Base-by-base conservation (phyloP, 2,888 invertebrate genomes). In the Scaptomyza caliginosa region DNA sequence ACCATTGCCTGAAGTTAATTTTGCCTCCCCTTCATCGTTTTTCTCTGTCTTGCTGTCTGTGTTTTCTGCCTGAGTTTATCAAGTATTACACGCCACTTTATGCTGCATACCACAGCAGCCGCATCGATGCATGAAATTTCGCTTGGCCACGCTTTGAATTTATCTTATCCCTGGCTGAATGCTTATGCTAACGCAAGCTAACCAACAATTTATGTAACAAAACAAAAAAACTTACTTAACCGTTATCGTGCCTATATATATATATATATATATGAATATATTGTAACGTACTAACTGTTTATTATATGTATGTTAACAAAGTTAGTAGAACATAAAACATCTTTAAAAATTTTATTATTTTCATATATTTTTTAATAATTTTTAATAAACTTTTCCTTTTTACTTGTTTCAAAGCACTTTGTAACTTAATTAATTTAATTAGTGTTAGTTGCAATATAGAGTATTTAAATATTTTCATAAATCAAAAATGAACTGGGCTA, bases 51-150 rank as follows among this genome's bases (percentile, higher is more conserved):
- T 11, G 3, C 4, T 10, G 11, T 30, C 34, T 34, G 16, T 34
- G 34, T 16, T 8, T 34, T 16, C 50, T 54, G 75, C 59, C 52
- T 10, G 71, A 77, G 76, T 71, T 78, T 76, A 74, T 67, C 60
- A 67, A 74, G 71, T 77, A 75, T 73, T 49, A 62, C 67, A 54
- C 67, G 57, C 63, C 46, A 73, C 68, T 82, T 85, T 65, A 64
- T 57, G 60, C 68, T 49, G 73, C 59, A 46, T 40, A 17, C 45
- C 45, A 45, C 54, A 21, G 62, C 74, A 55, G 40, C 38, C 34
- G 80, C 83, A 67, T 58, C 64, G 75, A 55, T 80, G 82, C 82
- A 84, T 86, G 83, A 76, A 76, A 66, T 66, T 66, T 66, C 49
- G 57, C 46, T 49, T 66, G 51, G 52, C 30, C 50, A 46, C 50